Base-by-base conservation (phyloP, 2,888 invertebrate species). In the Scaptomyza caliginosa region DNA sequence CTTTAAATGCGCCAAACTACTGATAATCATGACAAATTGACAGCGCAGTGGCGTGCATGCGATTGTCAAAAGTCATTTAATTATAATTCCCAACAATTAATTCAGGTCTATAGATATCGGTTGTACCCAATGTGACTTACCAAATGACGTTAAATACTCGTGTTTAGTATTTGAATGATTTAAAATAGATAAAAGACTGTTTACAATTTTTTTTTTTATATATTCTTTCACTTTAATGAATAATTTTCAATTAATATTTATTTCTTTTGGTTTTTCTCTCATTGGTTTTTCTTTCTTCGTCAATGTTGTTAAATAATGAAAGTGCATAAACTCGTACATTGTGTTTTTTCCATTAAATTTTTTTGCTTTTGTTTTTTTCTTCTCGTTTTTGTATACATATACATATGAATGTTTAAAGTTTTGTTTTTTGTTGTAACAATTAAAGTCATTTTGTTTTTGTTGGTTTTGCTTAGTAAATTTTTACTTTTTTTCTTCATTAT, bases 221-320 rank as follows among this genome's bases (percentile, higher is more conserved):
- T 67, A 40, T 30, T 30, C 0, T 30, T 30, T 50, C 79, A 81
- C 60, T 81, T 81, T 81, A 79, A 85, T 85, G 69, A 79, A 79
- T 81, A 82, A 76, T 71, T 77, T 73, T 67, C 79, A 81, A 81
- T 79, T 62, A 72, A 85, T 76, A 50, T 58, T 59, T 66, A 56
- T 34, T 58, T 65, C 40, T 34, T 64, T 55, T 58, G 42, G 39
- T 36, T 45, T 67, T 57, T 46, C 51, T 24, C 38, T 57, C 17
- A 7, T 46, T 45, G 11, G 4, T 13, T 56, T 62, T 42, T 0
- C 19, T 28, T 34, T 54, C 21, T 46, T 45, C 8, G 24, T 48
- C 39, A 46, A 76, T 66, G 63, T 62, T 66, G 40, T 68, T 72
- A 72, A 77, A 68, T 74, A 72, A 77, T 77, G 77, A 77, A 74